Base-by-base conservation (phyloP, 2,888 invertebrate genomes). In the Erebia palarica region DNA sequence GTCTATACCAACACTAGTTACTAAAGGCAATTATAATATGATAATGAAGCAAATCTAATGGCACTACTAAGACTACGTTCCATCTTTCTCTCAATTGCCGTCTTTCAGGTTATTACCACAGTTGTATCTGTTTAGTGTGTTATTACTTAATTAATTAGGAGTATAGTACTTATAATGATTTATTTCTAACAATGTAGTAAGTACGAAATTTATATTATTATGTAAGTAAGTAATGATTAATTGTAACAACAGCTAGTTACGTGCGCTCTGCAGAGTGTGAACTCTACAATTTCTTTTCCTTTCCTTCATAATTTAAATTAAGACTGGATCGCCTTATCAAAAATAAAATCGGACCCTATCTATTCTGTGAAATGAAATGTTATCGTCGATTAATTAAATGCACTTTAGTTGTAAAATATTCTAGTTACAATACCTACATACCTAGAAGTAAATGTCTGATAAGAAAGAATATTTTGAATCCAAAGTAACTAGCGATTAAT, bases 371-470 rank as follows among this genome's bases (percentile, higher is more conserved):
- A 59, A 59, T 36, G 3, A 11, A 13, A 36, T 16, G 7, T 18
- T 44, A 61, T 18, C 61, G 10, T 16, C 16, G 11, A 61, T 61
- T 47, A 61, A 16, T 18, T 44, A 47, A 61, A 61, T 61, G 44
- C 42, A 60, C 18, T 18, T 16, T 18, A 4, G 51, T 51, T 51
- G 14, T 55, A 55, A 16, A 53, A 55, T 18, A 8, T 10, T 55
- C 1, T 18, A 36, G 36, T 36, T 36, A 36, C 36, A 36, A 36
- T 36, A 27, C 27, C 2, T 27, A 27, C 27, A 27, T 27, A 27
- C 27, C 2, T 27, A 27, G 27, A 27, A 27, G 21, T 53, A 16
- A 16, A 18, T 55, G 16, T 53, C 3, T 16, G 42, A 44, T 60
- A 44, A 16, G 9, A 59, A 27, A 27, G 10, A 13, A 36, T 59